phyloP scores from a whole-genome alignment of 1,140 invertebrate species.

The Mercenaria mercenaria region DNA sequence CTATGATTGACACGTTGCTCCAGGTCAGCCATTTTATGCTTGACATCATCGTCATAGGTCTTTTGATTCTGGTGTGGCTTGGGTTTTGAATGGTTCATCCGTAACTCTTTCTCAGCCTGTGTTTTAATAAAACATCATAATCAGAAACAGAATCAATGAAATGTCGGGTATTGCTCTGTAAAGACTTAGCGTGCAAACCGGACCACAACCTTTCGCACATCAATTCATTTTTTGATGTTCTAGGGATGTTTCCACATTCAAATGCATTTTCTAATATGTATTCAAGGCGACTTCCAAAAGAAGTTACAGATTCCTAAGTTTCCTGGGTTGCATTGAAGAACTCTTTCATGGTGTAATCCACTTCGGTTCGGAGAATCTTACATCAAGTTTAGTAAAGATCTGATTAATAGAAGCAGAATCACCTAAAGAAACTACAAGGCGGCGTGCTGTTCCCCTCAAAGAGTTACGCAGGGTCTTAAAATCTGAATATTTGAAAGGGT shows the following conservation, averaged over 20 bases:
- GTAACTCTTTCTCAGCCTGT: no score
- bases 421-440: neutral
- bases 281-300: neutral
- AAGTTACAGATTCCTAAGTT: neutral
- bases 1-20: no score
- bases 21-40: no score
- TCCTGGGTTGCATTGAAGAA: neutral
- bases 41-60: no score
- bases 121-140: no score
- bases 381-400: neutral
- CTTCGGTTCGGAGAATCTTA: neutral
- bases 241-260: neutral
- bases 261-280: neutral
- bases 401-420: neutral
- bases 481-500: neutral
- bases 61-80: no score
- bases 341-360: neutral
- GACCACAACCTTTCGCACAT: conserved; percentile 6
- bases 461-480: neutral
- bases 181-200: neutral
- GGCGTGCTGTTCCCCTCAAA: neutral
- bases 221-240: neutral
- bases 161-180: no score
- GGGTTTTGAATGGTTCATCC: no score
- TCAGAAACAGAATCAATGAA: no score